These are phyloP conservation scores for Burhinus oedicnemus DNA, from an alignment of 2,113 vertebrate genomes.

Conservation along the genomic window DNA sequence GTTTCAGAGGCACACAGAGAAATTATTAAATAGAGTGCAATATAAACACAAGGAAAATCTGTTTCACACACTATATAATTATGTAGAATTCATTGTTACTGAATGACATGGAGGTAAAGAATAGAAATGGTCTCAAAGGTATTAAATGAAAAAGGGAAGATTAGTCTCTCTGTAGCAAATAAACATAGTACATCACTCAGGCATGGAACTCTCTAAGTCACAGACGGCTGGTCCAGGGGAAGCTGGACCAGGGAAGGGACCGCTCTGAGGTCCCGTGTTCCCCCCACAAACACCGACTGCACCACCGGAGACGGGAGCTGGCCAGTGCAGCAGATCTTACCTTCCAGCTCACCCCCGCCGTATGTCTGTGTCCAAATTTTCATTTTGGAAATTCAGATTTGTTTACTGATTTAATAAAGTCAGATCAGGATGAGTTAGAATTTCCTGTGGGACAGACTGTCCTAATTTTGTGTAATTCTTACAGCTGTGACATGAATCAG, in stretches of 20 bases:
- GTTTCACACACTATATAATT: not conserved
- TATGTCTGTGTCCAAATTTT: not conserved
- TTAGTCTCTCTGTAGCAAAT: not conserved
- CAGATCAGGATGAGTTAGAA: not conserved
- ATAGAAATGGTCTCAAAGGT: not conserved
- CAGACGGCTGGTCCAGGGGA: not conserved
- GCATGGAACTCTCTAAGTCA: not conserved
- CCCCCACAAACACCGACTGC: not conserved
- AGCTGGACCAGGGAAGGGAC: not conserved
- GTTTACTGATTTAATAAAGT: not conserved
- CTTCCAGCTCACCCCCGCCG: not conserved
- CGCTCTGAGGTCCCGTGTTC: not conserved
- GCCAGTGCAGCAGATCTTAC: too few species aligned
- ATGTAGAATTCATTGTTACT: slow-evolving; percentile 15
- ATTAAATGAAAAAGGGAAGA: not conserved
- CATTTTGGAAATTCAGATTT: not conserved
- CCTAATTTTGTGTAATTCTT: not conserved
- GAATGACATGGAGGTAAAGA: not conserved
- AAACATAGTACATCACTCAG: not conserved
- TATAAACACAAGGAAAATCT: slow-evolving; percentile 31
- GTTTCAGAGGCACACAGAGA: slow-evolving; percentile 16
- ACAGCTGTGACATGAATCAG: not conserved
- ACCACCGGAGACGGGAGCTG: not conserved
- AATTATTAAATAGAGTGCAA: slow-evolving; percentile 7
- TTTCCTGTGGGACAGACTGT: not conserved